phyloP scores from a whole-genome alignment of 2,113 vertebrate species.

The Aspiorhynchus laticeps region DNA sequence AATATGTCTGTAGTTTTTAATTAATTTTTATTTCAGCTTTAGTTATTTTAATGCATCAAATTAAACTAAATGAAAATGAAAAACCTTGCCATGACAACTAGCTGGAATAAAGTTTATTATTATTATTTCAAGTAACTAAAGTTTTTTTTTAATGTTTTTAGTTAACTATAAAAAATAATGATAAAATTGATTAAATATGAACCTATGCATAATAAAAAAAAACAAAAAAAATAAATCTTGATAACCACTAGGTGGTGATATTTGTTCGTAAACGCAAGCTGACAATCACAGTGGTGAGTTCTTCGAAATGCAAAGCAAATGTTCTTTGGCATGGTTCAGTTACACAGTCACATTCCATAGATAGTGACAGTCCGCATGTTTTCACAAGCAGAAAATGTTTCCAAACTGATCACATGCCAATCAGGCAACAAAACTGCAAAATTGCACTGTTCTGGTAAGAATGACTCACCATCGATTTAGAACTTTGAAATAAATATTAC shows the following conservation, averaged over 20 bases:
- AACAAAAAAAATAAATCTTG: too few relatives aligned
- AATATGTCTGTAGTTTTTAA: not conserved
- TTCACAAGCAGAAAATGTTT: not conserved
- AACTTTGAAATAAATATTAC: not conserved
- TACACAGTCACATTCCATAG: not conserved
- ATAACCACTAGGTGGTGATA: slow-evolving; percentile 34
- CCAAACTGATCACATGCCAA: not conserved
- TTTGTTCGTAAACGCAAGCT: not conserved
- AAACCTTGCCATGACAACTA: not conserved
- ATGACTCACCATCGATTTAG: slow-evolving; percentile 14
- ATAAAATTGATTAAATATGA: not conserved
- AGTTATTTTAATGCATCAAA: not conserved
- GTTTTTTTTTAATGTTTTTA: not conserved
- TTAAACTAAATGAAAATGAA: not conserved
- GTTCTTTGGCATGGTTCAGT: not conserved
- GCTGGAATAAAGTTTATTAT: not conserved
- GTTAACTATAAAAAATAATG: not conserved
- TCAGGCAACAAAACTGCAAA: slow-evolving; percentile 23
- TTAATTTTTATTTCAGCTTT: not conserved
- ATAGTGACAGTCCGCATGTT: not conserved
- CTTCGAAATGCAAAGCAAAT: not conserved
- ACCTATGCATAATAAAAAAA: not conserved
- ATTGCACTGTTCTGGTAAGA: not conserved
- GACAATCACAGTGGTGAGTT: not conserved
- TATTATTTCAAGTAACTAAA: not conserved